Evolutionary conservation across 2,888 invertebrate genomes (phyloP), one percentile per base, ranked within the genome.

Genomic region (Patella caerulea): DNA sequence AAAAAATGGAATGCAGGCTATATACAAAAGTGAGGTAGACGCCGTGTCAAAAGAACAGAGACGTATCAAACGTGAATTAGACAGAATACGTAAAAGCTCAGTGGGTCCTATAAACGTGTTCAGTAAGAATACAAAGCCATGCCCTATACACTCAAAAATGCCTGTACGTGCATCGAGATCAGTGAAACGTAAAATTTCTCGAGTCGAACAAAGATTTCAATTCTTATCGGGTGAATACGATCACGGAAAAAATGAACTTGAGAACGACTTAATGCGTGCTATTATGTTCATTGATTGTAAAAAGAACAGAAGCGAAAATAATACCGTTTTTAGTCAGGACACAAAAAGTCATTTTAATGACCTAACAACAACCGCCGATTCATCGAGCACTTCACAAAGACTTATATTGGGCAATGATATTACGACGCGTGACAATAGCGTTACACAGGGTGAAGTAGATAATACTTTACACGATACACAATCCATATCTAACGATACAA

Each of bases 1-100:
- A 34, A 79, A 79, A 65, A 75, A 81, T 71, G 84, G 85, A 17
- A 75, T 75, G 65, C 65, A 24, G 9, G n/a, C 65, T 65, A 24
- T 24, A 24, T 24, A 24, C 24, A 65, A 65, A 65, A 65, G 12
- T 12, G 65, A 65, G 65, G 24, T 65, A 24, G 65, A 65, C 24
- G 65, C 65, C 24, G 65, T 65, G 11, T 65, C 65, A 11, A 65
- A 65, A 14, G 65, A 65, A 65, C 65, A 65, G 65, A 65, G 65
- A 19, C 65, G 65, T 19, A 65, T 65, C 65, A 5, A 65, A 65
- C 65, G 65, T 65, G 65, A 65, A 65, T 24, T 65, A 24, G 65
- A 65, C 65, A 65, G 65, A 65, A 65, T 65, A 19, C n/a, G 65
- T n/a, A 65, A 65, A 24, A 65, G 65, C 14, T 24, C 19, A 14